phyloP scores from a whole-genome alignment of 2,888 invertebrate species.

The Ischnura elegans region DNA sequence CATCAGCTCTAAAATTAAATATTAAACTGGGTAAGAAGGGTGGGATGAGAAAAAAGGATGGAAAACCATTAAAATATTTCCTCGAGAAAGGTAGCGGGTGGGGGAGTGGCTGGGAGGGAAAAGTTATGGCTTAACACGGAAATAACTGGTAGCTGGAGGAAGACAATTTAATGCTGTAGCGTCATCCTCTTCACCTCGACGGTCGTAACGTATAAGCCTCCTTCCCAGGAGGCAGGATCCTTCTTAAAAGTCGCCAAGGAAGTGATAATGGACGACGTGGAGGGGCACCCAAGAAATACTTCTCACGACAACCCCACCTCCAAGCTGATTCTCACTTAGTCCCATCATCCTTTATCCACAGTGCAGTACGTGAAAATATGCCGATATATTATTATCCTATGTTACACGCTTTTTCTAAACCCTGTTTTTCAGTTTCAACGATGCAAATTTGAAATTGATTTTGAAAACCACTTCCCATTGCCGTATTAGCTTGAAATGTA shows the following conservation, averaged over 20 bases:
- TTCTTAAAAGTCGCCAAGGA: conserved; percentile 52
- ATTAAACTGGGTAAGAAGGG: not conserved
- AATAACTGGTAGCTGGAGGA: conserved; percentile 45
- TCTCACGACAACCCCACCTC: not conserved
- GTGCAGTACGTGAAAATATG: too few species aligned
- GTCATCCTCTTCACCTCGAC: conserved; percentile 37
- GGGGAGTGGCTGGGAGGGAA: not conserved
- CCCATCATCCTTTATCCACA: not conserved
- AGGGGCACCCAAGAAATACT: not conserved
- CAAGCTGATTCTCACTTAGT: not conserved
- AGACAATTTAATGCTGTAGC: conserved; percentile 37
- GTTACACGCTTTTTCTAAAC: too few species aligned
- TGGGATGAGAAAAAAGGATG: not conserved
- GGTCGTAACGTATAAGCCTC: conserved; percentile 1
- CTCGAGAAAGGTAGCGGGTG: not conserved
- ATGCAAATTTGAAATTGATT: too few species aligned
- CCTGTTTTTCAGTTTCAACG: too few species aligned
- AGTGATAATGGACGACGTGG: conserved; percentile 22
- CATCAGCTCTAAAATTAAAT: conserved; percentile 52
- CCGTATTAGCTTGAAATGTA: too few species aligned
- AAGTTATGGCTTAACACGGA: conserved; percentile 37
- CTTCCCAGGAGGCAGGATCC: not conserved
- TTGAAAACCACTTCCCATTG: too few species aligned
- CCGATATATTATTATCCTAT: too few species aligned
- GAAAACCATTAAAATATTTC: conserved; percentile 52